Evolutionary conservation across 2,113 vertebrate genomes (phyloP), one percentile per base, ranked within the genome.

Genomic region (Bubo bubo): DNA sequence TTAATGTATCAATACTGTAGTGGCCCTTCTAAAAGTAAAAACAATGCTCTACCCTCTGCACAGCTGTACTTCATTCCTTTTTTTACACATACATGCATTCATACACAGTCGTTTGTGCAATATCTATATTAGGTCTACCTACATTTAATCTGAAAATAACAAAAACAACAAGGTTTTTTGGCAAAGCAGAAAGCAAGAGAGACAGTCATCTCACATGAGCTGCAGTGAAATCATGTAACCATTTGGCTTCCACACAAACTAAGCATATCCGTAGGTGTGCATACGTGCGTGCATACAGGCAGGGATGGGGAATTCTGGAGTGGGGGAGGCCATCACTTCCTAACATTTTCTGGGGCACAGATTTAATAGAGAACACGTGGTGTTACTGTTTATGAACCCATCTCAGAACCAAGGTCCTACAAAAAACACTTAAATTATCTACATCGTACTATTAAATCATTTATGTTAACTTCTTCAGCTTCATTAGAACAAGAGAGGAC

Each of bases 141-240:
- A 43, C 32, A 55, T 50, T 66, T 92, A 67, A 49, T 27, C 52
- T 81, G n/a, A 68, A 90, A 77, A 88, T 43, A 14, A 45, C 21
- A 59, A 77, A 75, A 85, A 15, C 7, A 20, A 9, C 3, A 12
- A 58, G 18, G 6, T 10, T 47, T 82, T 88, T 74, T 79, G 60
- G 43, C 87, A 75, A 60, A 27, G 45, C 14, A 83, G 73, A 91
- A 94, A 89, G 60, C 56, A 87, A 47, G 41, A 92, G 73, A 81
- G 9, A 63, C 30, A 64, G 39, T 34, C 64, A 83, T 27, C 68
- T 80, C 39, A 62, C 45, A 92, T 30, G 49, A 60, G 21, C 21
- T 47, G 73, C 7, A 16, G 67, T 37, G 41, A 86, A 88, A 82
- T 79, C 23, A 62, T 2, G 9, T 39, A 86, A 73, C 64, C 56